Conservation (phyloP, 1,140 invertebrate species). For the Anthonomus grandis region DNA sequence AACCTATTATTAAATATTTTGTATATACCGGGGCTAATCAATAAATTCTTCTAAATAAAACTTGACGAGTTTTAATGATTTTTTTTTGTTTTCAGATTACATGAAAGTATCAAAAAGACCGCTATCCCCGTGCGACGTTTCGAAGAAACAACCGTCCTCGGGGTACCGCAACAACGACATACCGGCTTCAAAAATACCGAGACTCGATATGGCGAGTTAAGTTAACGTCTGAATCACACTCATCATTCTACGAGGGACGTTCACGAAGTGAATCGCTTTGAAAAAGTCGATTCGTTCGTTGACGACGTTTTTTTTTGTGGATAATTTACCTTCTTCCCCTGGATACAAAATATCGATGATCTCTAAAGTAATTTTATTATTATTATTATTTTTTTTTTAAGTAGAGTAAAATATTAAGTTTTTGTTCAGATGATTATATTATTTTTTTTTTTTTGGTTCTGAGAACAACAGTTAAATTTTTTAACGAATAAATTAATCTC, state of each 20-base stretch:
- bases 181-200: constrained; percentile 25
- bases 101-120: constrained; percentile 27
- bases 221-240: constrained; percentile 7
- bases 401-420: constrained; percentile 24
- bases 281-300: neutral
- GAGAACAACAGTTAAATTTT: constrained; percentile 3
- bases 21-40: too few species aligned
- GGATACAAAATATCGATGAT: constrained; percentile 30
- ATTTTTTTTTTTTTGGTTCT: constrained; percentile 12
- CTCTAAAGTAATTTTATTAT: constrained; percentile 22
- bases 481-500: too few species aligned
- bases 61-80: too few species aligned
- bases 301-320: neutral
- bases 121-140: constrained; percentile 5
- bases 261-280: neutral
- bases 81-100: constrained; percentile 29
- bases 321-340: constrained; percentile 26
- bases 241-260: constrained; percentile 7
- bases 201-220: constrained; percentile 26
- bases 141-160: constrained; percentile 18
- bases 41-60: too few species aligned
- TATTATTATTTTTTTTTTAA: constrained; percentile 24
- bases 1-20: too few species aligned
- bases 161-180: constrained; percentile 18
- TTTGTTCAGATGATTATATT: constrained; percentile 25